Percentiles rank a stretch among this genome's conserved stretches.
Conservation (phyloP, 1,140 invertebrate genomes). For the Copidosoma floridanum region DNA sequence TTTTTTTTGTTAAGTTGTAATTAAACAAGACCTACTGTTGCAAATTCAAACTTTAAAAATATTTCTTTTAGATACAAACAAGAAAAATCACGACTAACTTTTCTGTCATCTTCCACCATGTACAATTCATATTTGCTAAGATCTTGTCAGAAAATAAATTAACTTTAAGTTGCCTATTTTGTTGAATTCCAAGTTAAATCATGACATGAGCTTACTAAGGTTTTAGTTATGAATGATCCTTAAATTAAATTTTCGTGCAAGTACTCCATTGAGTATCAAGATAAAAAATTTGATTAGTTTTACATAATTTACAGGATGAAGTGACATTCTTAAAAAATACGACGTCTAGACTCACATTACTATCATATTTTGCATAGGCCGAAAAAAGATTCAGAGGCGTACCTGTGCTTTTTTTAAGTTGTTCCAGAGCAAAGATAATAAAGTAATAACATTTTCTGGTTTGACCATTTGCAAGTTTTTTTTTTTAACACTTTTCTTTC, state of each 20-base stretch:
- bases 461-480: conserved; percentile 48
- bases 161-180: conserved; percentile 6
- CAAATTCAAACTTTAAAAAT: conserved; percentile 91
- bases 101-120: conserved; percentile 96
- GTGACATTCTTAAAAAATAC: conserved; percentile 14
- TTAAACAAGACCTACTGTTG: conserved; percentile 83
- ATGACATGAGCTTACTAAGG: conserved; percentile 64
- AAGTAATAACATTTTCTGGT: too few relatives aligned
- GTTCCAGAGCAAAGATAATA: conserved; percentile 65
- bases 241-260: conserved; percentile 69
- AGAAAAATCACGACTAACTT: conserved; percentile 91
- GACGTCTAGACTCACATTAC: conserved; percentile 64
- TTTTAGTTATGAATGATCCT: conserved; percentile 53
- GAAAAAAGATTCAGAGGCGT: conserved; percentile 81
- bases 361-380: conserved; percentile 90
- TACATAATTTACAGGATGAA: neutral
- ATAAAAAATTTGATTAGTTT: conserved; percentile 26
- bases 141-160: conserved; percentile 53
- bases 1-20: conserved; percentile 56
- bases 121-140: conserved; percentile 78
- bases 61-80: conserved; percentile 83
- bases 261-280: conserved; percentile 70
- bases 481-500: conserved; percentile 66
- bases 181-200: neutral
- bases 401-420: conserved; percentile 72